Evolutionary conservation across 2,888 invertebrate species (phyloP), one percentile per base, ranked within the genome.

Genomic region (Agrilus cyanescens): DNA sequence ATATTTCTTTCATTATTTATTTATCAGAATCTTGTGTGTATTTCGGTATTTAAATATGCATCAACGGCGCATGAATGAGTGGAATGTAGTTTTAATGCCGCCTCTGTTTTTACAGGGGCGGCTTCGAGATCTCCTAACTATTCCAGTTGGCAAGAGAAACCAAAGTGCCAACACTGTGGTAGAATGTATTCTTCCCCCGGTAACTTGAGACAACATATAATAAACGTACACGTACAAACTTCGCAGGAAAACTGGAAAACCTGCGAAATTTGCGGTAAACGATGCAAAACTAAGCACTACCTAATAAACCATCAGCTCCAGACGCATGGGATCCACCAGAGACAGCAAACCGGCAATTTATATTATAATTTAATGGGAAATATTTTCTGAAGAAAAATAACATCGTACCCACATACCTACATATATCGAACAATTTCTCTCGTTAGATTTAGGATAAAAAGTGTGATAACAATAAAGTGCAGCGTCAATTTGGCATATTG

Each of bases 261-360:
- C 59, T 82, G 82, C 69, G 75, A 76, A 63, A 75, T 80, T 61
- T 81, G 82, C 71, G 80, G 80, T 60, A 81, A 81, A 69, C 76
- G 76, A 63, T 80, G 80, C 73, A 82, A 82, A 70, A 82, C 82
- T 58, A 78, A 80, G 68, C 82, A 82, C 68, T 82, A 82, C 66
- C 74, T 82, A 61, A 80, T 80, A 72, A 81, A 81, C 69, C 81
- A 82, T 67, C 79, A 81, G 65, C 74, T 81, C 54, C 81, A 81
- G 69, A 79, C 80, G 52, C 82, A 82, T 68, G 81, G 82, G 55
- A 80, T 81, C 57, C 75, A 80, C 54, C 81, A 81, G 67, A 73
- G 80, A 47, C 76, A 77, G 41, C 45, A 46, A 36, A 41, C 34
- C 42, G 48, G 46, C 44, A 43, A 34, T 44, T 38, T 44, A 33